Evolutionary conservation across 2,113 vertebrate genomes (phyloP).

Genomic region (Xyrauchen texanus): DNA sequence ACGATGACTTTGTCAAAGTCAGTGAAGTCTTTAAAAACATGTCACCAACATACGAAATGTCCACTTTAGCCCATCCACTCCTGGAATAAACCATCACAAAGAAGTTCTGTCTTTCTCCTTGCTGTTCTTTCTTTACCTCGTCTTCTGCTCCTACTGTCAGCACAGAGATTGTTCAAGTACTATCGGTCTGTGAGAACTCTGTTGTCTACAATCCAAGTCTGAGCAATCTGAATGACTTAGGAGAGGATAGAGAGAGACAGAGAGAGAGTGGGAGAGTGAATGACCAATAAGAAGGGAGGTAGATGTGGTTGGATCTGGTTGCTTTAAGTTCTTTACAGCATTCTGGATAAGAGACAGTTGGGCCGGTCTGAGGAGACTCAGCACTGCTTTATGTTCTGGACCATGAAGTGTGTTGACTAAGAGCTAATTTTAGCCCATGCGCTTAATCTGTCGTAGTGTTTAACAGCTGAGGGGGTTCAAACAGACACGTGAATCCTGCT

Average conservation of each 20-base stretch:
- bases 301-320: conserved; percentile 70
- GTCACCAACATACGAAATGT: conserved; percentile 20
- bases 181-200: conserved; percentile 38
- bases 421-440: conserved; percentile 87
- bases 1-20: conserved; percentile 26
- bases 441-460: conserved; percentile 86
- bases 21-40: conserved; percentile 2
- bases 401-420: conserved; percentile 73
- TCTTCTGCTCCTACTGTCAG: conserved; percentile 54
- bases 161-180: conserved; percentile 65
- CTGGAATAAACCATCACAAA: conserved; percentile 59
- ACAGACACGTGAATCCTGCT: conserved; percentile 77
- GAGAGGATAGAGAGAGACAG: conserved; percentile 26
- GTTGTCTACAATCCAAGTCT: conserved; percentile 58
- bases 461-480: conserved; percentile 87
- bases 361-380: conserved; percentile 8
- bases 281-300: conserved; percentile 1
- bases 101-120: conserved; percentile 32
- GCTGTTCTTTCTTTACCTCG: too few species aligned
- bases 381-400: conserved; percentile 54
- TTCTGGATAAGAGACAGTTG: conserved; percentile 5
- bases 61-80: conserved; percentile 57
- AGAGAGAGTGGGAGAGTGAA: conserved; percentile 59
- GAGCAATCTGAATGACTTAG: conserved; percentile 51
- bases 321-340: not conserved